These are phyloP conservation scores for Odontophorus gujanensis DNA, from an alignment of 2,113 vertebrate genomes.

Conservation along the genomic window DNA sequence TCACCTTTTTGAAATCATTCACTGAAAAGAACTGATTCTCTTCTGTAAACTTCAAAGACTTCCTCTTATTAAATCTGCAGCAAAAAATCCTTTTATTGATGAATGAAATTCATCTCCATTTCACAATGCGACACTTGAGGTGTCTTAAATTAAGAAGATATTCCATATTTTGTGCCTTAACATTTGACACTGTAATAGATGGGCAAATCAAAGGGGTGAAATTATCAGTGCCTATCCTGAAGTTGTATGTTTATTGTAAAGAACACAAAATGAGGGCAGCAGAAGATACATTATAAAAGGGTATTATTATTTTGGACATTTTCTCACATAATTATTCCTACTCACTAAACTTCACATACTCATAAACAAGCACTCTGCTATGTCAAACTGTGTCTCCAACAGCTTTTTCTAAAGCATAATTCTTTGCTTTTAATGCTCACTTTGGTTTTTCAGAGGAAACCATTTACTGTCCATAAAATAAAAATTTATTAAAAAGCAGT, in stretches of 20 bases:
- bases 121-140: background rate
- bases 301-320: background rate
- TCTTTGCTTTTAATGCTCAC: background rate
- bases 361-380: background rate
- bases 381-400: background rate
- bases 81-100: background rate
- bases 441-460: background rate
- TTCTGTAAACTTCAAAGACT: background rate
- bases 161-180: background rate
- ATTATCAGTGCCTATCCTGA: background rate
- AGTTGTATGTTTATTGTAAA: background rate
- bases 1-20: background rate
- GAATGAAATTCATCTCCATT: background rate
- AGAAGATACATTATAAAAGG: background rate
- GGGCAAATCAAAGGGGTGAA: background rate
- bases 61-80: background rate
- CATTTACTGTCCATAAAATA: accelerated
- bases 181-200: background rate
- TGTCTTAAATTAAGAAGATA: background rate
- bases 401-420: background rate
- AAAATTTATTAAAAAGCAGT: background rate
- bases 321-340: background rate
- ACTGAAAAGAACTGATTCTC: background rate
- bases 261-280: background rate
- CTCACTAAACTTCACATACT: background rate